These are phyloP conservation scores for Tupiocoris notatus DNA, from an alignment of 2,888 invertebrate genomes.

Conservation along the genomic window DNA sequence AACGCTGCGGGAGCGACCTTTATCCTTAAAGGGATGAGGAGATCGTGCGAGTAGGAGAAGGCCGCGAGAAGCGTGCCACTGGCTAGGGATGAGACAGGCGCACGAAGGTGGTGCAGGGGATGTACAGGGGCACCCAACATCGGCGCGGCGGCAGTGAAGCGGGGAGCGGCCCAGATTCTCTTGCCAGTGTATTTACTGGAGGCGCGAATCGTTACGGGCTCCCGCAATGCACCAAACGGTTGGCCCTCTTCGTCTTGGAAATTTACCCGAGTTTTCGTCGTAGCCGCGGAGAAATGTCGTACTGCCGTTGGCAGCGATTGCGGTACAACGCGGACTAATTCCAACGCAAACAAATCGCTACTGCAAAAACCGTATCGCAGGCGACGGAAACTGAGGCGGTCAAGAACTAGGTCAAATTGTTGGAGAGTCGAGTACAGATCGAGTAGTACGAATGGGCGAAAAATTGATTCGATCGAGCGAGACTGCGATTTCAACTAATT, in stretches of 20 bases:
- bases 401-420: too few species aligned
- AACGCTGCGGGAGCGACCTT: background rate
- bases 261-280: conserved; percentile 14
- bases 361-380: too few species aligned
- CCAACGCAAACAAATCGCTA: background rate
- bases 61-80: background rate
- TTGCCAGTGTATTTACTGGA: conserved; percentile 40
- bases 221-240: conserved; percentile 41
- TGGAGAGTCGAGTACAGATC: too few species aligned
- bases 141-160: background rate
- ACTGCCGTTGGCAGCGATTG: conserved; percentile 7
- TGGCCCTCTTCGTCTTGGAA: conserved; percentile 38
- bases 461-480: too few species aligned
- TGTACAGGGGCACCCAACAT: background rate
- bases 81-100: background rate
- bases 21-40: background rate
- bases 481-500: too few species aligned
- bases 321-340: conserved; percentile 7
- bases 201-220: conserved; percentile 40
- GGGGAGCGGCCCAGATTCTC: conserved; percentile 35
- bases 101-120: background rate
- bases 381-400: too few species aligned
- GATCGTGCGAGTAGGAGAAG: background rate
- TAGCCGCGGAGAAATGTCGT: background rate
- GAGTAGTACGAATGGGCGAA: too few species aligned